phyloP scores from a whole-genome alignment of 2,113 vertebrate species.

The Pluvianellus socialis region DNA sequence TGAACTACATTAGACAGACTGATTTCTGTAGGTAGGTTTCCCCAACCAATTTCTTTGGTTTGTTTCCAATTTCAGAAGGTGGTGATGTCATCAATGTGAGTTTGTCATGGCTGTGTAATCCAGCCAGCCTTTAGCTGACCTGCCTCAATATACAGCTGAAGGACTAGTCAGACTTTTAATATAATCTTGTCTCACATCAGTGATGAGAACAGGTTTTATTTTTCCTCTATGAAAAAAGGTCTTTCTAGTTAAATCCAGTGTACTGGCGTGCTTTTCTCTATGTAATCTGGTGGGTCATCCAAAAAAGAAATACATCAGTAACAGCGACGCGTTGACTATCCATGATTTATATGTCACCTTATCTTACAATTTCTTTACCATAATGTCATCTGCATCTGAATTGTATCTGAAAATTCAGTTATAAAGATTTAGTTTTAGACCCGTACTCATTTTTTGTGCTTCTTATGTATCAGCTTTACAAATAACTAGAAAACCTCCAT shows the following conservation, averaged over 20 bases:
- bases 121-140: not conserved
- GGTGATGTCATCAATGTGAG: rapidly evolving
- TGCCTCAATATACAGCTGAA: not conserved
- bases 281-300: not conserved
- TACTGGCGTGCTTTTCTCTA: not conserved
- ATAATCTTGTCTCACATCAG: not conserved
- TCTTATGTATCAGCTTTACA: not conserved
- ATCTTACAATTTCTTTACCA: not conserved
- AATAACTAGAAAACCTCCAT: not conserved
- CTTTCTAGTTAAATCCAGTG: not conserved
- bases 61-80: not conserved
- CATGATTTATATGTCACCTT: not conserved
- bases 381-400: not conserved
- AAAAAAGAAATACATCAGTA: not conserved
- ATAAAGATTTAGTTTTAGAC: not conserved
- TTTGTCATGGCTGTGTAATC: not conserved
- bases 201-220: not conserved
- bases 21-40: not conserved
- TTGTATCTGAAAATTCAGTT: not conserved
- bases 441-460: not conserved
- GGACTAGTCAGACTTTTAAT: not conserved
- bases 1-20: not conserved
- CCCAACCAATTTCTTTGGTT: not conserved
- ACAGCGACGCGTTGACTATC: not conserved
- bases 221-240: not conserved